Evolutionary conservation across 1,140 invertebrate genomes (phyloP).

Genomic region (Contarinia nasturtii): DNA sequence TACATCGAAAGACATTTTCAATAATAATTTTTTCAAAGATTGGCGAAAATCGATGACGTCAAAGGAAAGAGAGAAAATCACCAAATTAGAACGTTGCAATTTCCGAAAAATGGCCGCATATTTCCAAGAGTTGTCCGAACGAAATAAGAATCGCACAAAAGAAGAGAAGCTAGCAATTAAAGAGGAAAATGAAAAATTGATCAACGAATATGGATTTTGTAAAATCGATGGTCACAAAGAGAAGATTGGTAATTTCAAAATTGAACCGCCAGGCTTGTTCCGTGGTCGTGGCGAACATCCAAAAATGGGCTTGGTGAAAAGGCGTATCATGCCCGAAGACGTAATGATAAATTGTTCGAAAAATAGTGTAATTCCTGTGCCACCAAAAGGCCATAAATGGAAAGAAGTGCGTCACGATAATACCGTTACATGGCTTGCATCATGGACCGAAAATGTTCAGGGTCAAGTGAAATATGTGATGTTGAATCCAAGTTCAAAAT

Average conservation of each 20-base stretch:
- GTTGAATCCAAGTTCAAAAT: slow-evolving; percentile 97
- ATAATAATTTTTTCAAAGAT: slow-evolving; percentile 92
- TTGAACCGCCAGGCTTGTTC: slow-evolving; percentile 94
- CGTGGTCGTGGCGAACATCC: slow-evolving; percentile 96
- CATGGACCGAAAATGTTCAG: slow-evolving; percentile 97
- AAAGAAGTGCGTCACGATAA: slow-evolving; percentile 95
- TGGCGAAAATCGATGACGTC: slow-evolving; percentile 80
- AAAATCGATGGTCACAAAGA: slow-evolving; percentile 95
- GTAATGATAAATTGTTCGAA: slow-evolving; percentile 97
- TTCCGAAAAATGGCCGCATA: slow-evolving; percentile 78
- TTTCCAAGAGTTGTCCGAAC: slow-evolving; percentile 75
- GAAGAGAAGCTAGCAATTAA: slow-evolving; percentile 70
- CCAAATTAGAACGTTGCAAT: slow-evolving; percentile 83
- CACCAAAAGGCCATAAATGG: slow-evolving; percentile 84
- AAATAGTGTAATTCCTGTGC: slow-evolving; percentile 65
- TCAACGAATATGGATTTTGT: slow-evolving; percentile 90
- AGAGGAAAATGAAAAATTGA: slow-evolving; percentile 74
- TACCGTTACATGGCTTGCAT: slow-evolving; percentile 91
- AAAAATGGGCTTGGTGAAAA: slow-evolving; percentile 97
- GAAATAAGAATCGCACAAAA: slow-evolving; percentile 77
- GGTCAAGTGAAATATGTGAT: slow-evolving; percentile 98
- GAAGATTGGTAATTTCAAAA: slow-evolving; percentile 97
- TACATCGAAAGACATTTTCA: slow-evolving; percentile 87
- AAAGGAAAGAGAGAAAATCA: slow-evolving; percentile 60
- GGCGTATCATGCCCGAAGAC: slow-evolving; percentile 79